Conservation (phyloP, 2,888 invertebrate genomes). For the Branchellion lobata region DNA sequence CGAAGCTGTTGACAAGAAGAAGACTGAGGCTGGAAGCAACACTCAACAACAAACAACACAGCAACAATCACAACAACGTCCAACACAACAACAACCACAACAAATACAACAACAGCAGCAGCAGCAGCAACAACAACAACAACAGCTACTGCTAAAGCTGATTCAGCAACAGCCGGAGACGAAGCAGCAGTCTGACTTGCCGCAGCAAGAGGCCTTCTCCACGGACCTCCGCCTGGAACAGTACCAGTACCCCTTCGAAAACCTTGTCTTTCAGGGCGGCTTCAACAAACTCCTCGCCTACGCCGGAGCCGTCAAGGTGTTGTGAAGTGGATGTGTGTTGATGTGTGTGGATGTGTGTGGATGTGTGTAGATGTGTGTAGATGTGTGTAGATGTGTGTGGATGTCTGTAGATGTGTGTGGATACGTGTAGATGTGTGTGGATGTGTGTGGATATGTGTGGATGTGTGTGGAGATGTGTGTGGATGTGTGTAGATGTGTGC, state of each 20-base stretch:
- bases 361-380: no score
- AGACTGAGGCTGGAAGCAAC: neutral
- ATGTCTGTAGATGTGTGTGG: no score
- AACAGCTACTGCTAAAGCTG: neutral
- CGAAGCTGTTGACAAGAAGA: neutral
- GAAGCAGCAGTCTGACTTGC: no score
- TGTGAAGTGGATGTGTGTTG: constrained; percentile 17
- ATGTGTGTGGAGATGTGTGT: no score
- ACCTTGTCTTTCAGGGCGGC: constrained; percentile 57
- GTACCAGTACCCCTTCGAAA: constrained; percentile 56
- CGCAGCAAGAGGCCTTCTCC: no score
- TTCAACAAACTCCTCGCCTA: constrained; percentile 56
- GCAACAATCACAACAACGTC: neutral
- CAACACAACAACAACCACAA: no score
- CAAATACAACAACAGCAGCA: no score
- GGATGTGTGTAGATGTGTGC: no score
- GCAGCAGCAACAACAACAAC: neutral
- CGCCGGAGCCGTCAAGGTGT: constrained; percentile 56
- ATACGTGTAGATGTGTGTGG: no score
- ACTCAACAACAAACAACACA: neutral
- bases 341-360: no score
- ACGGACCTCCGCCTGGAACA: constrained; percentile 15
- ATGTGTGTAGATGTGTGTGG: no score
- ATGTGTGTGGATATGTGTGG: no score
- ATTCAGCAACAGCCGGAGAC: neutral